A percentile compares a stretch with the other conserved stretches of the same genome.
phyloP scores from a whole-genome alignment of 2,888 invertebrate genomes.

The Acleris literana region DNA sequence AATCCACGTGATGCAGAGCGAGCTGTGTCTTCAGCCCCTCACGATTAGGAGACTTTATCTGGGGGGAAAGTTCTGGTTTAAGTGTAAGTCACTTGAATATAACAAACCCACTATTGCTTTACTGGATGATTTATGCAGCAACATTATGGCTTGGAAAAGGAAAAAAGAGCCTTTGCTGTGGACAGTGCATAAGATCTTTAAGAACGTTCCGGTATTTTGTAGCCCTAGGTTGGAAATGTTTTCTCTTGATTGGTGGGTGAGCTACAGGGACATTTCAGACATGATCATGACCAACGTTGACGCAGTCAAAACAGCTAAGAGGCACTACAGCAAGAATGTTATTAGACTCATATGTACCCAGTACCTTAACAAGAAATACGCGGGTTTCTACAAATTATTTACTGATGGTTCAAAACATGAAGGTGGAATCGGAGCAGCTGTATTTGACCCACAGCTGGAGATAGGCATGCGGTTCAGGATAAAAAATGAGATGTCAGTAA shows the following conservation, averaged over 20 bases:
- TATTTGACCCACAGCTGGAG: not conserved
- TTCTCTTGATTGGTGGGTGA: not conserved
- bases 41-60: slow-evolving; percentile 3
- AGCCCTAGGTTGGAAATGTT: not conserved
- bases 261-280: not conserved
- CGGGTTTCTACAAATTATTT: not conserved
- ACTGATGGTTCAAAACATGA: not conserved
- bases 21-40: slow-evolving; percentile 6
- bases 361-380: not conserved
- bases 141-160: not conserved
- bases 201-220: not conserved
- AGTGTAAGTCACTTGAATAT: not conserved
- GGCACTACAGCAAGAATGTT: not conserved
- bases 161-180: not conserved
- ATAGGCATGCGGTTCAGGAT: not conserved
- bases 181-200: not conserved
- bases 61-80: not conserved
- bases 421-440: not conserved
- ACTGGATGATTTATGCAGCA: not conserved
- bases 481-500: not conserved
- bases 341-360: not conserved
- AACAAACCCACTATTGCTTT: not conserved
- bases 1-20: slow-evolving; percentile 6
- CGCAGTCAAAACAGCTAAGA: not conserved
- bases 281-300: not conserved